Percentiles rank a stretch among this genome's conserved stretches.
Conservation (phyloP, 2,888 invertebrate genomes). For the Dryocosmus kuriphilus region DNA sequence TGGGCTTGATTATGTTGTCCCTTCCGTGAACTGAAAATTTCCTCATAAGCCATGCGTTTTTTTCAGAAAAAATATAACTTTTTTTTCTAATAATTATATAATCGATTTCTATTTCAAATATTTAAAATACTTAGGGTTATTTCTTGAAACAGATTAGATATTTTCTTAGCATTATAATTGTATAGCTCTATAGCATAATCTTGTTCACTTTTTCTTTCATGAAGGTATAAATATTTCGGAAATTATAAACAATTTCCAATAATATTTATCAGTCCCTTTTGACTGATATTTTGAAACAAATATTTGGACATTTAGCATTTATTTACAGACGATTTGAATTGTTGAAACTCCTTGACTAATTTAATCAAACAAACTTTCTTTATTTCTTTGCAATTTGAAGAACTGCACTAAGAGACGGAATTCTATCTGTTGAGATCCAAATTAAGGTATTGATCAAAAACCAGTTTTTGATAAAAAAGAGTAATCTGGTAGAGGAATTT, state of each 20-base stretch:
- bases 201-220: too few relatives aligned
- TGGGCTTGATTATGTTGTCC: slow-evolving; percentile 18
- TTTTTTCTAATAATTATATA: not conserved
- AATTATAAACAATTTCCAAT: not conserved
- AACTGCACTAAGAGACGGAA: not conserved
- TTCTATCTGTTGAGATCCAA: not conserved
- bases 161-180: too few relatives aligned
- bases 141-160: too few relatives aligned
- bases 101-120: too few relatives aligned
- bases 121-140: too few relatives aligned
- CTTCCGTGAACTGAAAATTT: slow-evolving; percentile 33
- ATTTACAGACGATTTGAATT: not conserved
- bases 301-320: not conserved
- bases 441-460: not conserved
- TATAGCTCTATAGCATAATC: too few relatives aligned
- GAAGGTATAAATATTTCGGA: too few relatives aligned
- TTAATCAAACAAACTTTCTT: not conserved
- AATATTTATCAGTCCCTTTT: not conserved
- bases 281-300: not conserved
- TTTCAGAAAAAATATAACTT: slow-evolving; percentile 10
- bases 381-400: not conserved
- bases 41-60: slow-evolving; percentile 12
- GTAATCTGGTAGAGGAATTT: not conserved
- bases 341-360: not conserved
- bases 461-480: slow-evolving; percentile 9